Evolutionary conservation across 2,888 invertebrate genomes (phyloP).

Genomic region (Pristionchus maxplancki): DNA sequence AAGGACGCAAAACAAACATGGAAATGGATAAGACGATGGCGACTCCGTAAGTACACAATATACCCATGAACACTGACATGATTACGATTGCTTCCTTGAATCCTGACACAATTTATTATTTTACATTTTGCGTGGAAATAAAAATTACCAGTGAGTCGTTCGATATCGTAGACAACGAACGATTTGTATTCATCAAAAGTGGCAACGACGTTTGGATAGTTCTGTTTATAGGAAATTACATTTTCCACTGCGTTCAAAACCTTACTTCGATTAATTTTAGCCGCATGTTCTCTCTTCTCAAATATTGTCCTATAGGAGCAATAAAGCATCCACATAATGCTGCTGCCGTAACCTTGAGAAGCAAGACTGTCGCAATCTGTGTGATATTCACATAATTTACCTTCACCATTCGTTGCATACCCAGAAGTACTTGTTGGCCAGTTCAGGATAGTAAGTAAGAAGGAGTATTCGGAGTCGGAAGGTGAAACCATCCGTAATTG

Average conservation of each 20-base stretch:
- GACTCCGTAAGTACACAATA: background rate
- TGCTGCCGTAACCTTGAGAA: background rate
- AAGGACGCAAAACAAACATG: background rate
- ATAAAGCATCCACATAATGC: background rate
- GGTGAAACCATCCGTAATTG: background rate
- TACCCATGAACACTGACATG: too few relatives aligned
- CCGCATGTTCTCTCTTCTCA: background rate
- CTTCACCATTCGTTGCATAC: background rate
- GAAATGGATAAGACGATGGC: background rate
- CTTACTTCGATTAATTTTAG: background rate
- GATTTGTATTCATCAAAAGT: background rate
- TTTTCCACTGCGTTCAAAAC: too few relatives aligned
- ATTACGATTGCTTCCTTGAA: background rate
- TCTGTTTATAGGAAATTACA: background rate
- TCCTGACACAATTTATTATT: background rate
- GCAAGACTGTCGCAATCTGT: background rate
- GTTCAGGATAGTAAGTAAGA: background rate
- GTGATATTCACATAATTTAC: background rate
- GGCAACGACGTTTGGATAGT: background rate
- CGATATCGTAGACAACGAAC: constrained; percentile 1
- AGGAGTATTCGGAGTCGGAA: background rate
- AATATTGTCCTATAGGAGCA: background rate
- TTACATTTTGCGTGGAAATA: background rate
- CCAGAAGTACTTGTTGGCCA: background rate
- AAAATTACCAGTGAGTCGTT: background rate